phyloP scores from a whole-genome alignment of 2,113 vertebrate species.

The Syngnathus floridae region DNA sequence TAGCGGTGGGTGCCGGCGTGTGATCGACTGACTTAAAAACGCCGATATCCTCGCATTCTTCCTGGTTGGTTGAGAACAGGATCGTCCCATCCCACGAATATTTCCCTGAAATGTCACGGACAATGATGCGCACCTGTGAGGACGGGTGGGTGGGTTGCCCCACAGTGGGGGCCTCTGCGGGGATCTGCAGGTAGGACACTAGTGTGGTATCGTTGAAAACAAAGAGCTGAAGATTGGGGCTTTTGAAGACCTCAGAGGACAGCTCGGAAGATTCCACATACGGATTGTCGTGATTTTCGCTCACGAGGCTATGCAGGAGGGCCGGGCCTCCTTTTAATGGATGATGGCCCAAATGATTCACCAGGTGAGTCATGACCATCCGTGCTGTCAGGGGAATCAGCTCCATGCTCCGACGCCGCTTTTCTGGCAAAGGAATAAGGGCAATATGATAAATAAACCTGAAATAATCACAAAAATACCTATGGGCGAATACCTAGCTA shows the following conservation, averaged over 20 bases:
- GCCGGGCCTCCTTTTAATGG: conserved; percentile 87
- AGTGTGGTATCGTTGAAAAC: conserved; percentile 95
- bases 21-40: conserved; percentile 31
- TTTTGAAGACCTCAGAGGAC: conserved; percentile 90
- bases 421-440: conserved; percentile 71
- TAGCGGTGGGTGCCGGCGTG: conserved; percentile 6
- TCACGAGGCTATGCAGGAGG: conserved; percentile 88
- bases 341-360: conserved; percentile 94
- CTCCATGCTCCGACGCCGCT: conserved; percentile 83
- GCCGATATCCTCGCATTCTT: conserved; percentile 52
- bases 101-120: conserved; percentile 95
- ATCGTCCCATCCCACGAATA: conserved; percentile 92
- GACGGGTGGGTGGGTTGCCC: conserved; percentile 57
- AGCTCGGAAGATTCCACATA: conserved; percentile 85
- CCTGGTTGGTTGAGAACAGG: conserved; percentile 80
- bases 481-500: neutral
- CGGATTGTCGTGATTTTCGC: conserved; percentile 89
- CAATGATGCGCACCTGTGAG: conserved; percentile 88
- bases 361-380: conserved; percentile 95
- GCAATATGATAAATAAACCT: neutral
- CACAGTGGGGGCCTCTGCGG: conserved; percentile 50
- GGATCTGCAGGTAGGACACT: conserved; percentile 92
- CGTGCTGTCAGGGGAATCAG: conserved; percentile 88
- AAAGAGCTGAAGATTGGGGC: conserved; percentile 93
- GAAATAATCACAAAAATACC: conserved; percentile 12